Base-by-base conservation (phyloP, 2,797 vertebrate species). In the Myotis findleyi region DNA sequence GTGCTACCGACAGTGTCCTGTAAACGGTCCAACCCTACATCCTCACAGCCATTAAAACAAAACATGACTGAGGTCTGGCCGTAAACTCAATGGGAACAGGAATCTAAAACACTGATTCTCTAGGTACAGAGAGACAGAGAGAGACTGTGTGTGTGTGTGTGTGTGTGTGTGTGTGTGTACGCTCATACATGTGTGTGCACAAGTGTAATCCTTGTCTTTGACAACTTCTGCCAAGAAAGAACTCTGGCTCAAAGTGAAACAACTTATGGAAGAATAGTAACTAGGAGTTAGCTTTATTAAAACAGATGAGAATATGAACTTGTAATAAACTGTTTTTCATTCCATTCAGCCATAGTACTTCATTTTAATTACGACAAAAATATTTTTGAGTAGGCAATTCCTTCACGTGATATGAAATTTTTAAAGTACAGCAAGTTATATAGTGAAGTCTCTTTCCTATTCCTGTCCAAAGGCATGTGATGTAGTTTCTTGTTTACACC, bases 311-410 rank as follows among this genome's bases (percentile, higher is more conserved):
- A 73, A 41, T 66, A 69, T 36, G 59, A 64, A 79, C 53, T 76
- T 95, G 87, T 59, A 93, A 93, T 66, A 76, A 79, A 71, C 13
- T 25, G 47, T 21, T 87, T 89, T 85, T 95, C 44, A 53, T 66
- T 33, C 47, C 59, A 44, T 64, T 87, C 23, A 64, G 41, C 9
- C 68, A 33, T 0, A 23, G 20, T 49, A 85, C 13, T 93, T 88
- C 82, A 73, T 75, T 79, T 89, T 30, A 41, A 36, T 27, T 49
- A 38, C 36, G 44, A 68, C 14, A 59, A 82, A 30, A 23, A 16
- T 7, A 7, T 20, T 87, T 79, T 86, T 57, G 36, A 85, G 51
- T 7, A 84, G n/a, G 59, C 11, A 30, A 47, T 88, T 88, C 38
- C 30, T 81, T 81, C 14, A 16, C 14, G 64, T 6, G 21, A 87